Percentiles rank a stretch among this genome's conserved stretches.
Conservation (phyloP, 2,113 vertebrate genomes). For the Nycticorax nycticorax region DNA sequence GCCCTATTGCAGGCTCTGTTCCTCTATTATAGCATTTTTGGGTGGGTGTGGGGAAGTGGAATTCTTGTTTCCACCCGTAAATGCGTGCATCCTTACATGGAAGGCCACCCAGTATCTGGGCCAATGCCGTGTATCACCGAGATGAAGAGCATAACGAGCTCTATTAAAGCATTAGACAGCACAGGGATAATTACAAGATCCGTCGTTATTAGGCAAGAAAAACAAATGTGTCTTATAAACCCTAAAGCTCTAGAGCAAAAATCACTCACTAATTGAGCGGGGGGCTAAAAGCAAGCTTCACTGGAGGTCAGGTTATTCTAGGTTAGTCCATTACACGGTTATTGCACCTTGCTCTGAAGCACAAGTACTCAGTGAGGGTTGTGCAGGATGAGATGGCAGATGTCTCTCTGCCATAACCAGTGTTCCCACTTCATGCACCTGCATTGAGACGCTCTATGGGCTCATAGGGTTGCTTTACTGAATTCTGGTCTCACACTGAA, state of each 20-base stretch:
- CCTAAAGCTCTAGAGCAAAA: conserved; percentile 27
- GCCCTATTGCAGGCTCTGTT: neutral
- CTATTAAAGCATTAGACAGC: neutral
- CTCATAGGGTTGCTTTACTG: neutral
- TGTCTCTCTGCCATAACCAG: neutral
- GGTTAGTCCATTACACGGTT: neutral
- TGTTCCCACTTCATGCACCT: neutral
- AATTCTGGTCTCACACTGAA: neutral
- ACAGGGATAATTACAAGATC: conserved; percentile 15
- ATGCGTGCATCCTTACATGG: neutral
- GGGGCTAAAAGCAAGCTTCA: neutral
- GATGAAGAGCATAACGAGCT: conserved; percentile 1
- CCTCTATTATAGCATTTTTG: neutral
- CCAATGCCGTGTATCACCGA: neutral
- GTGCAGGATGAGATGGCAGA: too few species aligned
- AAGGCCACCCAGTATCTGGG: neutral
- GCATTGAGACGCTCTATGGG: neutral
- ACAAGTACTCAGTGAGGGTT: neutral
- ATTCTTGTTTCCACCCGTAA: neutral
- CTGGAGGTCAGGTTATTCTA: neutral
- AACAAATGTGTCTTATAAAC: conserved; percentile 33
- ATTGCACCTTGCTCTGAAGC: neutral
- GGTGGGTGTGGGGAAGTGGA: neutral
- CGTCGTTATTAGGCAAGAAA: conserved; percentile 21
- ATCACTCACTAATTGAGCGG: neutral